Conservation (phyloP, 2,113 vertebrate genomes). For the Pedionomus torquatus region DNA sequence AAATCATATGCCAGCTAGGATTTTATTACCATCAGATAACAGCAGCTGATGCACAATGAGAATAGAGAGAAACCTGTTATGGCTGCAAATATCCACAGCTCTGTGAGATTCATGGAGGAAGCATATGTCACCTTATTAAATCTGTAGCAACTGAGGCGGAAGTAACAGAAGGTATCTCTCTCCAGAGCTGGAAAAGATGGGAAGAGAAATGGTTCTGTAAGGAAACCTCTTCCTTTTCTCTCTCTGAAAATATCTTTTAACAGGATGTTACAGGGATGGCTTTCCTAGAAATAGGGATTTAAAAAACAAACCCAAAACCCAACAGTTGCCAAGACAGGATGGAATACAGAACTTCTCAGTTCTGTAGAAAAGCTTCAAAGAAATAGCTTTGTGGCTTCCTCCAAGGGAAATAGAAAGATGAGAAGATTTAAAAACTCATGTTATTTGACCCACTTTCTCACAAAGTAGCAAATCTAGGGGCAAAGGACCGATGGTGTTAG, state of each 20-base stretch:
- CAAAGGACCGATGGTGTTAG: neutral
- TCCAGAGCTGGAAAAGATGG: conserved; percentile 25
- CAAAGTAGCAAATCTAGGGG: neutral
- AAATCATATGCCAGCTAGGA: neutral
- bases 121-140: conserved; percentile 61
- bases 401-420: neutral
- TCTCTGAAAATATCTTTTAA: conserved; percentile 21
- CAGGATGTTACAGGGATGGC: neutral
- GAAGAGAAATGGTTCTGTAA: conserved; percentile 1
- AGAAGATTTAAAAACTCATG: neutral
- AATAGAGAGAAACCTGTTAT: conserved; percentile 35
- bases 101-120: conserved; percentile 30
- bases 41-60: conserved; percentile 43
- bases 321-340: neutral
- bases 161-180: conserved; percentile 56
- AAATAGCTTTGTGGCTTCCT: neutral
- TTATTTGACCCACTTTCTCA: neutral
- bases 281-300: conserved; percentile 31
- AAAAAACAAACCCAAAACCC: neutral
- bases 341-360: neutral
- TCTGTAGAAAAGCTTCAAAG: too few relatives aligned
- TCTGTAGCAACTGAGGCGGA: conserved; percentile 36
- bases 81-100: conserved; percentile 45
- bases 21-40: conserved; percentile 38
- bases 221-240: conserved; percentile 13